Conservation (phyloP, 2,797 vertebrate genomes). For the Tokudaia muenninki region DNA sequence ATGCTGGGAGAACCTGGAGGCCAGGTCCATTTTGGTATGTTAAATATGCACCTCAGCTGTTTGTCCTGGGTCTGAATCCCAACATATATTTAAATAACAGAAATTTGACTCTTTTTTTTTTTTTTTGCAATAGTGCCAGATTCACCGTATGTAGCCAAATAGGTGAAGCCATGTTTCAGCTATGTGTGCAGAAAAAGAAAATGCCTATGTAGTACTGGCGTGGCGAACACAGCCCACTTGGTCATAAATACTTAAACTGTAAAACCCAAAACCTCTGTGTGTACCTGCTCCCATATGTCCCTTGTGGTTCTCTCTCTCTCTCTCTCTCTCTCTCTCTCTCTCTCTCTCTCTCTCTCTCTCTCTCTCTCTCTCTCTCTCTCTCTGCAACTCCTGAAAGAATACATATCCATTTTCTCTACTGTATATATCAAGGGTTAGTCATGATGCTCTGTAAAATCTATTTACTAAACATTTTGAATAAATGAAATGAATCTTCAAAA, state of each 20-base stretch:
- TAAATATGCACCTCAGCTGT: background rate
- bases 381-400: background rate
- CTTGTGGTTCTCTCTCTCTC: background rate
- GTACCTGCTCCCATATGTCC: background rate
- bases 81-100: conserved; percentile 15
- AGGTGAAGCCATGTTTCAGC: background rate
- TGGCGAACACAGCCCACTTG: background rate
- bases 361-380: too few species aligned
- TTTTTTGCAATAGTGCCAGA: conserved; percentile 56
- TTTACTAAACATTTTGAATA: conserved; percentile 41
- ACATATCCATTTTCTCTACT: background rate
- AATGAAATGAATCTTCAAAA: conserved; percentile 62
- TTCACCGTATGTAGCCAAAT: background rate
- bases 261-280: background rate
- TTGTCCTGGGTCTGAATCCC: background rate
- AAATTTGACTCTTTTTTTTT: conserved; percentile 45
- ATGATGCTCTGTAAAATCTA: conserved; percentile 6
- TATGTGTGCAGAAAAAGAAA: background rate
- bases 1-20: background rate
- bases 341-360: background rate
- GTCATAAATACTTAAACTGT: background rate
- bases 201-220: background rate
- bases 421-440: background rate
- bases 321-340: fast-evolving
- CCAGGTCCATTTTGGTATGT: background rate